Base-by-base conservation (phyloP, 2,113 vertebrate genomes). In the Galemys pyrenaicus region DNA sequence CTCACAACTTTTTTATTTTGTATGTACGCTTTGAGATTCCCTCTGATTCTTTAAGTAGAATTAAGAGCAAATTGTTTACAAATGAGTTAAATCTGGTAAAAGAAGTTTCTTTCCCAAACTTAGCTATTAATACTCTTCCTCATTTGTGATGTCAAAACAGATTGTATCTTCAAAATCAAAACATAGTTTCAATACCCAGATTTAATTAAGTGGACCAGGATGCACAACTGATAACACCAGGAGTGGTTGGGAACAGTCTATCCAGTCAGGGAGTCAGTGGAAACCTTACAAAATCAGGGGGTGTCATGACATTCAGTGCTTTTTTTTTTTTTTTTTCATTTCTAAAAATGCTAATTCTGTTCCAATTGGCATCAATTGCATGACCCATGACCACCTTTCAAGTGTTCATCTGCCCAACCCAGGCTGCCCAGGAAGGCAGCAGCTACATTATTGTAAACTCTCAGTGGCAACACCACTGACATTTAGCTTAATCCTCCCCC, bases 41-140 rank as follows among this genome's bases (percentile, higher is more conserved):
- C 44, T 87, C 54, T 87, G 65, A 92, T 41, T 85, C 16, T 85
- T 49, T 82, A 87, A 49, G 5, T 46, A 35, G 22, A 68, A 56
- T 87, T 80, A 77, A 93, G 20, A 93, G 41, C 41, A 67, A 60
- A 88, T 51, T 78, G 9, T 84, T 26, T 64, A 70, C 44, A 75
- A 54, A 70, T 64, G 15, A 94, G 58, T 93, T 87, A 93, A 84
- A 89, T 6, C 49, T 78, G 32, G 44, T 30, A 51, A 73, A 79
- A 87, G 10, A 73, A 70, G 75, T 39, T 39, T 93, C 6, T 83
- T 73, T 80, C 54, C 80, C 80, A 80, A 70, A 79, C 26, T 83
- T 54, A 74, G 44, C 73, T 93, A 92, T 78, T 93, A 89, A 89
- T 87, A 74, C 44, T 89, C 93, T 94, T 92, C 32, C 73, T 77